Conservation (phyloP, 2,797 vertebrate species). For the Decapterus maruadsi region DNA sequence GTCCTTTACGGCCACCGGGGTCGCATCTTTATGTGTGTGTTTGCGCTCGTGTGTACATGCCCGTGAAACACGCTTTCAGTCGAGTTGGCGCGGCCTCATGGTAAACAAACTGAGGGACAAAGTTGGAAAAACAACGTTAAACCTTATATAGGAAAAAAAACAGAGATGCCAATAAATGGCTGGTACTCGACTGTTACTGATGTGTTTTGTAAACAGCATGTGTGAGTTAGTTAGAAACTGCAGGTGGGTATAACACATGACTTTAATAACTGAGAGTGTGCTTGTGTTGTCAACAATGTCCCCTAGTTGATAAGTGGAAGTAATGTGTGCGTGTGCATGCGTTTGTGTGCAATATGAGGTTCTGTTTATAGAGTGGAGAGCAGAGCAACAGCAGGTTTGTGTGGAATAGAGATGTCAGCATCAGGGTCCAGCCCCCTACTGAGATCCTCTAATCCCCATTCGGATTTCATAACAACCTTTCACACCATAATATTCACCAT, state of each 20-base stretch:
- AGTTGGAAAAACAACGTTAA: background rate
- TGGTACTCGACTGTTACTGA: background rate
- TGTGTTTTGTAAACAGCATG: background rate
- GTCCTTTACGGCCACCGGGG: conserved; percentile 71
- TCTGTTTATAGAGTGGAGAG: background rate
- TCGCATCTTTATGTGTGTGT: conserved; percentile 60
- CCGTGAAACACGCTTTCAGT: conserved; percentile 63
- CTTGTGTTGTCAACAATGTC: background rate
- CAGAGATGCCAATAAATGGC: background rate
- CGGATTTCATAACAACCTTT: conserved; percentile 63
- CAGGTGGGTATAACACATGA: background rate
- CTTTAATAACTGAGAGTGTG: conserved; percentile 5
- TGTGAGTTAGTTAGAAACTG: background rate
- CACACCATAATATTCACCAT: conserved; percentile 71
- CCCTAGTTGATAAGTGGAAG: conserved; percentile 7
- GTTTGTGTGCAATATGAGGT: background rate
- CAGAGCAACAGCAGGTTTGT: conserved; percentile 19
- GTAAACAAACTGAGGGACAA: conserved; percentile 47
- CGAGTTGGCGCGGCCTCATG: conserved; percentile 49
- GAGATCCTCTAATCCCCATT: conserved; percentile 64
- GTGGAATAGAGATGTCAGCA: conserved; percentile 60
- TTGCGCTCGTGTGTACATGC: conserved; percentile 58
- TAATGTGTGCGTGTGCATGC: background rate
- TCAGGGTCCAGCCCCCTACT: conserved; percentile 30
- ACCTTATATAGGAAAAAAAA: background rate